Evolutionary conservation across 2,888 invertebrate species (phyloP), one percentile per base, ranked within the genome.

Genomic region (Alloscopus bannaensis): DNA sequence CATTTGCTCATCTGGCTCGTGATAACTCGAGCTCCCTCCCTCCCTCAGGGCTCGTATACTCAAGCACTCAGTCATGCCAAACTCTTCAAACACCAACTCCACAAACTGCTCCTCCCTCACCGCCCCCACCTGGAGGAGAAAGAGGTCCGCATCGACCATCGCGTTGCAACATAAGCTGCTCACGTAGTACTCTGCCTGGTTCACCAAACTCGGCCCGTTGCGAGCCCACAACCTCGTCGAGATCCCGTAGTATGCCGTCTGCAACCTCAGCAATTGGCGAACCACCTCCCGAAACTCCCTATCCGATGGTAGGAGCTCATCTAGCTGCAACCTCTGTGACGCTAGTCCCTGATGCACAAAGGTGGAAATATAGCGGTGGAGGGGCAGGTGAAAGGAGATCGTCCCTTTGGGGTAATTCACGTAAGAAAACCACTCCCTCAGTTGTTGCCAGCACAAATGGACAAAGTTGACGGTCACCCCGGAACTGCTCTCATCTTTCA

Each of bases 121-220:
- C 3, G 80, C 66, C 13, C 73, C 70, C 68, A 97, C 92, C 91
- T 99, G 98, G 86, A 98, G 90, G 87, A 98, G 92, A 89, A 95
- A 98, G 84, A 98, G 91, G 90, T 99, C 98, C 88, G 97, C 95
- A 89, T 99, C 98, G 13, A 97, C 95, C 96, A 98, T 97, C 16
- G 97, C 97, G 90, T 98, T 97, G 90, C 97, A 98, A 90, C 98
- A 98, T 89, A 98, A 97, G 85, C 96, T 97, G 89, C 98, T 98
- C 87, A 97, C 95, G 89, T 99, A 99, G 24, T 98, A 97, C 97
- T 98, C 97, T 45, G 97, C 97, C 89, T 98, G 98, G 22, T 98
- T 97, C 89, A 95, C 96, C 88, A 98, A 97, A 90, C 98, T 98
- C 16, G 97, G 91, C 0, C 98, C 98, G 89, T 98, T 98, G 83